Conservation (phyloP, 2,888 invertebrate species). For the Sinohyriopsis cumingii region DNA sequence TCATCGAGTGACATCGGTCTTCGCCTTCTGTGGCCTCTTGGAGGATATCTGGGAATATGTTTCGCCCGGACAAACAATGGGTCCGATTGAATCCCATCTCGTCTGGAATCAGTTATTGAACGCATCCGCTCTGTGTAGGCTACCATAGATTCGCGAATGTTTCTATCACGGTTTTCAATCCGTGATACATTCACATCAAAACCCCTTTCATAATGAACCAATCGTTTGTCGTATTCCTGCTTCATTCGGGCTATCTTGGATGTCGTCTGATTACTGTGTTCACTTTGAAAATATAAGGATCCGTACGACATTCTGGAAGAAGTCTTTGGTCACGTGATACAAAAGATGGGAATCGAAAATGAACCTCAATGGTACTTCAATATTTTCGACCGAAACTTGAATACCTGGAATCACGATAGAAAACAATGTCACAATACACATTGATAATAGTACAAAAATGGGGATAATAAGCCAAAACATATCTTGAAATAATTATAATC, state of each 20-base stretch:
- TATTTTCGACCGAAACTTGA: too few species aligned
- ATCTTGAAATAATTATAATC: too few species aligned
- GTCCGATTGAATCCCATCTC: conserved; percentile 21
- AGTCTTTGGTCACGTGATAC: too few species aligned
- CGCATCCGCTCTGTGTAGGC: conserved; percentile 45
- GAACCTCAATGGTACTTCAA: too few species aligned
- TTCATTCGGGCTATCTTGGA: conserved; percentile 10
- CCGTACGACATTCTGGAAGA: conserved; percentile 32
- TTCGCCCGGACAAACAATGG: conserved; percentile 45
- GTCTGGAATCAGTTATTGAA: conserved; percentile 35
- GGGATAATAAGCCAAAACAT: too few species aligned
- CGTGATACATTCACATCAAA: conserved; percentile 38
- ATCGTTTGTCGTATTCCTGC: conserved; percentile 16
- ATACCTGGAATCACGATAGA: too few species aligned
- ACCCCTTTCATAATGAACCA: conserved; percentile 45
- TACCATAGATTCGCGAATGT: conserved; percentile 40
- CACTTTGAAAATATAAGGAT: conserved; percentile 30
- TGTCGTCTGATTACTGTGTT: conserved; percentile 23
- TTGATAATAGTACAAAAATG: too few species aligned
- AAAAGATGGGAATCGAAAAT: too few species aligned
- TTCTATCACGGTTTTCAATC: conserved; percentile 29
- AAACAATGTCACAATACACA: too few species aligned
- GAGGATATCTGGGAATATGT: conserved; percentile 48
- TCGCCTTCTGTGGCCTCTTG: conserved; percentile 20
- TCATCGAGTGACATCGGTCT: conserved; percentile 55